A percentile compares a stretch with the other conserved stretches of the same genome.
These are phyloP conservation scores for Melipona bicolor DNA, from an alignment of 2,888 invertebrate species.

Conservation along the genomic window DNA sequence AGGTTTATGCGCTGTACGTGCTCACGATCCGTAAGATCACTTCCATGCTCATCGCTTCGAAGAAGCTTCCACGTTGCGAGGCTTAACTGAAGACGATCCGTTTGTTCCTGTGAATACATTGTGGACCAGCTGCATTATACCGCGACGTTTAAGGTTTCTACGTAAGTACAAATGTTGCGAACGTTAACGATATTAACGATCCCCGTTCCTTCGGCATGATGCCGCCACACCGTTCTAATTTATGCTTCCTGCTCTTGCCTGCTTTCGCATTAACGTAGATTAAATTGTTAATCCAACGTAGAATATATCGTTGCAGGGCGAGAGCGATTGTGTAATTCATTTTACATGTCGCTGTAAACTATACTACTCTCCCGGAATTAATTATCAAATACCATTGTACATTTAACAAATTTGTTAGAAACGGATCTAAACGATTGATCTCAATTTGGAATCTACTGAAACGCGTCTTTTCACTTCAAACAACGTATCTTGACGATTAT, in stretches of 20 bases:
- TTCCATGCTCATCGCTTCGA: conserved; percentile 27
- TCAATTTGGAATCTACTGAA: too few relatives aligned
- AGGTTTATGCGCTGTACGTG: conserved; percentile 20
- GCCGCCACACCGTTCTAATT: not conserved
- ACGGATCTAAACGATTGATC: too few relatives aligned
- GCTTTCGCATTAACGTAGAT: not conserved
- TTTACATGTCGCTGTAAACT: not conserved
- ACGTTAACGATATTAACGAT: not conserved
- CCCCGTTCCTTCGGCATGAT: not conserved
- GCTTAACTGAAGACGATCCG: conserved; percentile 20
- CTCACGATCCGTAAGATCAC: not conserved
- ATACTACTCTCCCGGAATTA: too few relatives aligned
- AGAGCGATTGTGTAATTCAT: not conserved
- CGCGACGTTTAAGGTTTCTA: conserved; percentile 4
- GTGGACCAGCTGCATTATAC: conserved; percentile 17
- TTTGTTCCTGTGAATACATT: conserved; percentile 5
- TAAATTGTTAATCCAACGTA: not conserved
- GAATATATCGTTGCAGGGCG: not conserved
- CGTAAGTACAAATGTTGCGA: conserved; percentile 8
- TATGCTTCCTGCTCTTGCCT: not conserved
- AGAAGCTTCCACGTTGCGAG: conserved; percentile 9
- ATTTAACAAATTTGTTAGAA: too few relatives aligned
- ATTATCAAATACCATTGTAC: too few relatives aligned
- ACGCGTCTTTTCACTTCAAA: too few relatives aligned
- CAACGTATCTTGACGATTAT: too few relatives aligned